Conservation (phyloP, 2,113 vertebrate species). For the Indicator maculatus region DNA sequence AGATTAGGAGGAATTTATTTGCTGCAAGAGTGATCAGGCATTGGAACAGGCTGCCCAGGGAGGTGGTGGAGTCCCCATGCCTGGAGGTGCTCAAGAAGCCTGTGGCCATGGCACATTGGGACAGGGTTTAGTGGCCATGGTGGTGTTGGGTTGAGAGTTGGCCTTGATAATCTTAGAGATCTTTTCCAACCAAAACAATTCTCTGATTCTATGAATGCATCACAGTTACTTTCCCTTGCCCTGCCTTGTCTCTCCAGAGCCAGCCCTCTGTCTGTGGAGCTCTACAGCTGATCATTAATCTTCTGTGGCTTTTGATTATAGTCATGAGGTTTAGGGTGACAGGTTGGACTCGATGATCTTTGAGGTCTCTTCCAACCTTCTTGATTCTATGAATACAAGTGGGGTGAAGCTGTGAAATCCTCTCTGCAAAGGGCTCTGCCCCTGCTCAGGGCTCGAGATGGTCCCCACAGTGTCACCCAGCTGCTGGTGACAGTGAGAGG, state of each 20-base stretch:
- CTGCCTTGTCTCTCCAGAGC: not conserved
- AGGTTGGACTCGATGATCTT: no score
- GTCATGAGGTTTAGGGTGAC: no score
- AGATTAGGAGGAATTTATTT: no score
- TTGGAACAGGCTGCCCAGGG: no score
- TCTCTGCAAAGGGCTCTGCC: not conserved
- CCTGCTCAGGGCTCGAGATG: not conserved
- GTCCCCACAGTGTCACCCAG: not conserved
- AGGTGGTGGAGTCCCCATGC: no score
- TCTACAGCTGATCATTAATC: not conserved
- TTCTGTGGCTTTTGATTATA: fast-evolving
- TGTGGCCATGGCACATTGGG: no score
- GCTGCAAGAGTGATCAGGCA: no score
- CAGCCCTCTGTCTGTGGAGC: not conserved
- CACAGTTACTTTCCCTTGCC: not conserved
- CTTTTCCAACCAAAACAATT: not conserved
- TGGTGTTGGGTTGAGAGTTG: no score
- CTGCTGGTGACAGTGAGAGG: not conserved
- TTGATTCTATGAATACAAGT: not conserved
- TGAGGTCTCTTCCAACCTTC: no score
- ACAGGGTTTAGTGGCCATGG: no score
- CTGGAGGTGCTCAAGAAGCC: no score
- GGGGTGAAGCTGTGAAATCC: not conserved
- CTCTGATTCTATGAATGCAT: not conserved
- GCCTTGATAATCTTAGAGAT: no score